Conservation (phyloP, 2,888 invertebrate species). For the Chydorus sphaericus region DNA sequence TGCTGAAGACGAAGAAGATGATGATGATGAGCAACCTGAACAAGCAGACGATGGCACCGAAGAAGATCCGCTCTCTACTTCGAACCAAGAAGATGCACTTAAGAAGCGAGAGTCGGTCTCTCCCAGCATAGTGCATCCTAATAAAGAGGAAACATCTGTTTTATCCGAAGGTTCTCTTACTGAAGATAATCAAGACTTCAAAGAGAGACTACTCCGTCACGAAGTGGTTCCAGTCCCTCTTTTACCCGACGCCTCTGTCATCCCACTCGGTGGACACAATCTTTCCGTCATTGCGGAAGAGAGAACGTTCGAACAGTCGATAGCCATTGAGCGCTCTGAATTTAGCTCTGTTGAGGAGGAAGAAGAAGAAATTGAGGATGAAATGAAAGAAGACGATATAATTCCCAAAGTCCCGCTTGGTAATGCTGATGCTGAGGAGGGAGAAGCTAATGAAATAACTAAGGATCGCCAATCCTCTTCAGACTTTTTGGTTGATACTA, state of each 20-base stretch:
- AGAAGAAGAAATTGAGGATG: background rate
- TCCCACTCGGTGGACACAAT: background rate
- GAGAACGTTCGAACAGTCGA: background rate
- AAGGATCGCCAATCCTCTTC: background rate
- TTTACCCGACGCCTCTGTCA: background rate
- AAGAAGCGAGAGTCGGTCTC: no score
- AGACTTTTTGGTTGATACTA: background rate
- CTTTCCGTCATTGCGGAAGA: background rate
- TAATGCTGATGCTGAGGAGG: background rate
- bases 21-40: background rate
- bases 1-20: background rate
- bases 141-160: no score
- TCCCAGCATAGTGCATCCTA: no score
- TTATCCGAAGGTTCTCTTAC: background rate
- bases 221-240: background rate
- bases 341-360: background rate
- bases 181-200: background rate
- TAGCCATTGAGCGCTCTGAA: background rate
- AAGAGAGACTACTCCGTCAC: background rate
- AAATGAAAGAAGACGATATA: no score
- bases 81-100: no score
- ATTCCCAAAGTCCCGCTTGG: no score
- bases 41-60: background rate
- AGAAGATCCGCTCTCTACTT: no score
- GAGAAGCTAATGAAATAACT: background rate